Base-by-base conservation (phyloP, 30 jellyfish, hydroid and myxozoan genomes). In the Morbakka virulenta region DNA sequence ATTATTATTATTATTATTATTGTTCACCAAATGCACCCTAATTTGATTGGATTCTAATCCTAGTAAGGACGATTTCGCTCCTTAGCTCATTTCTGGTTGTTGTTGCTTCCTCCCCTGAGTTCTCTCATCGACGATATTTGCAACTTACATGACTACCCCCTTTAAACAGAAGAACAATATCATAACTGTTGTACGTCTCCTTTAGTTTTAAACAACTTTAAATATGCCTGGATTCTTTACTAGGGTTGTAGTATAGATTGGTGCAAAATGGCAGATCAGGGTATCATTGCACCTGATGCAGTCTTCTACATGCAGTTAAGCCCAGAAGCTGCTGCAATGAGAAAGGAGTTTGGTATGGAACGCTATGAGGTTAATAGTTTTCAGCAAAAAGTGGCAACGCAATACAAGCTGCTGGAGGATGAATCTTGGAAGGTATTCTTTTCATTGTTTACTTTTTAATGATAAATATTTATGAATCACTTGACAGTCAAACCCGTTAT, bases 261-360 rank as follows among this genome's bases (percentile, higher is more conserved):
- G 96, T 84, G 96, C 62, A 75, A 76, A 68, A 80, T 81, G 0
- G 71, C 95, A 3, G 98, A 91, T 61, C 64, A 74, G 41, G 98
- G 96, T 12, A 73, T 91, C 22, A 77, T 71, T 3, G 85, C 86
- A 11, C 98, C 98, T 13, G 98, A 91, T 85, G 67, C 62, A 3
- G 96, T 91, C 13, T 91, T 84, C 50, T 91, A 73, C 64, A 21
- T 91, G 72, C 90, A 91, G 24, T 33, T 80, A n/a, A 77, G 89
- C 24, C 49, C 64, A 22, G 52, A 83, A 32, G 86, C 50, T 52
- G 89, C 89, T 14, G 32, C 85, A 34, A 22, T 77, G 33, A 86
- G 98, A 26, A 95, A 89, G 30, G 96, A 84, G 33, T 91, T 67
- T 64, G 98, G 98, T 47, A 89, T 69, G 6, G 98, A 91, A 69